These are phyloP conservation scores for pig (Sus scrofa) DNA, from an alignment of 2,113 vertebrate genomes.

Conservation along the genomic window DNA sequence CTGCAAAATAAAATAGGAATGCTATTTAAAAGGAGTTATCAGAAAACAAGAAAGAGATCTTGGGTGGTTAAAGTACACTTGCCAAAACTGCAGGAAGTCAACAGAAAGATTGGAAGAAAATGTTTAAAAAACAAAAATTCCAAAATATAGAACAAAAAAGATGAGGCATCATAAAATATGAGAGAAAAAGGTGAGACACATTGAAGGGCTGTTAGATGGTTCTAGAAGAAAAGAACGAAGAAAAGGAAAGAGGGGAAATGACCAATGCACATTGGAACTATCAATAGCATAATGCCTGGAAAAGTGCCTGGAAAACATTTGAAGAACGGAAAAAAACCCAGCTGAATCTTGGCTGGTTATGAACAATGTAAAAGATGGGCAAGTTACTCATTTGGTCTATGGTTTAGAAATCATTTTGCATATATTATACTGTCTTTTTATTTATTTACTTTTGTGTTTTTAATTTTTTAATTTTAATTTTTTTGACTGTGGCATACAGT, in stretches of 20 bases:
- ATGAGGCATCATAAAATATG: background rate
- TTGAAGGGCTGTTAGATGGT: background rate
- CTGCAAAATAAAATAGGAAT: background rate
- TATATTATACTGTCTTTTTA: background rate
- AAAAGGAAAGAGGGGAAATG: background rate
- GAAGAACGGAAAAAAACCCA: background rate
- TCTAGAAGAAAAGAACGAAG: background rate
- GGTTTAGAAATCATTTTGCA: constrained; percentile 27
- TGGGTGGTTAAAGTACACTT: background rate
- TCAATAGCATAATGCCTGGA: background rate
- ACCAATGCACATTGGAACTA: too few relatives aligned
- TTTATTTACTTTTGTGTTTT: too few relatives aligned
- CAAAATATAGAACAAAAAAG: background rate
- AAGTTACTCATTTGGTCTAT: background rate
- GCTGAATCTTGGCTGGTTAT: background rate
- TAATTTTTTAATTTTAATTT: too few relatives aligned
- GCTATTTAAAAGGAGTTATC: background rate
- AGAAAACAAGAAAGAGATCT: background rate
- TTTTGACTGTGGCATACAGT: too few relatives aligned
- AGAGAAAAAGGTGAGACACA: background rate
- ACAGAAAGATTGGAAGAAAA: background rate
- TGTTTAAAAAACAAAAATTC: background rate
- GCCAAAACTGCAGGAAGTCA: background rate
- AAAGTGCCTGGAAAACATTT: background rate
- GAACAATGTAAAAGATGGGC: background rate